A percentile compares a stretch with the other conserved stretches of the same genome.
These are phyloP conservation scores for Xiphias gladius DNA, from an alignment of 2,113 vertebrate species.

Conservation along the genomic window DNA sequence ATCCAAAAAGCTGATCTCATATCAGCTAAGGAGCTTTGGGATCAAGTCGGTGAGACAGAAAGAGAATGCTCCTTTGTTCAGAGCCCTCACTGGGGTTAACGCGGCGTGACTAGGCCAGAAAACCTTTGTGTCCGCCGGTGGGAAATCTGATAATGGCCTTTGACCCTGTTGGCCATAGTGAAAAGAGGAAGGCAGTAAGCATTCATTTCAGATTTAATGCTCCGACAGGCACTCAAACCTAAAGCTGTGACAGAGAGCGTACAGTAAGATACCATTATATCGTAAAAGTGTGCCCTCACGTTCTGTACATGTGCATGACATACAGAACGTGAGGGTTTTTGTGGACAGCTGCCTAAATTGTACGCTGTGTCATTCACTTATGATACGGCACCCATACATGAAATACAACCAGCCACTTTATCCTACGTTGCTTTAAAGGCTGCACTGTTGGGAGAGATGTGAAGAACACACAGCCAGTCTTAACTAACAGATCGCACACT, in stretches of 20 bases:
- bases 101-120: conserved; percentile 59
- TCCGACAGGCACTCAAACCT: conserved; percentile 39
- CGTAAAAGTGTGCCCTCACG: too few species aligned
- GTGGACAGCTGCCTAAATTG: conserved; percentile 62
- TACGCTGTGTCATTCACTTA: conserved; percentile 41
- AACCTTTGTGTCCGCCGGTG: conserved; percentile 54
- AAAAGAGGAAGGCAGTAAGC: conserved; percentile 43
- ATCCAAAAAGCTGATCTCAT: conserved; percentile 70
- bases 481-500: conserved; percentile 56
- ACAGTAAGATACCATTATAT: conserved; percentile 60
- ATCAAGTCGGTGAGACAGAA: conserved; percentile 58
- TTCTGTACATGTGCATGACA: conserved; percentile 43
- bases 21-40: conserved; percentile 71
- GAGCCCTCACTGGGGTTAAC: conserved; percentile 56
- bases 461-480: conserved; percentile 31
- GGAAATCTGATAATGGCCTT: conserved; percentile 66
- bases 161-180: conserved; percentile 48
- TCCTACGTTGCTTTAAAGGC: conserved; percentile 30
- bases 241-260: conserved; percentile 41
- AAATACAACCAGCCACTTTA: conserved; percentile 46
- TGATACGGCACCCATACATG: conserved; percentile 28
- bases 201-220: conserved; percentile 52
- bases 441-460: conserved; percentile 20
- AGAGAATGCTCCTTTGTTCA: conserved; percentile 71
- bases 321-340: conserved; percentile 37